A percentile compares a stretch with the other conserved stretches of the same genome.
Evolutionary conservation across 2,888 invertebrate species (phyloP).

Genomic region (Mesopsocus fuscifrons): DNA sequence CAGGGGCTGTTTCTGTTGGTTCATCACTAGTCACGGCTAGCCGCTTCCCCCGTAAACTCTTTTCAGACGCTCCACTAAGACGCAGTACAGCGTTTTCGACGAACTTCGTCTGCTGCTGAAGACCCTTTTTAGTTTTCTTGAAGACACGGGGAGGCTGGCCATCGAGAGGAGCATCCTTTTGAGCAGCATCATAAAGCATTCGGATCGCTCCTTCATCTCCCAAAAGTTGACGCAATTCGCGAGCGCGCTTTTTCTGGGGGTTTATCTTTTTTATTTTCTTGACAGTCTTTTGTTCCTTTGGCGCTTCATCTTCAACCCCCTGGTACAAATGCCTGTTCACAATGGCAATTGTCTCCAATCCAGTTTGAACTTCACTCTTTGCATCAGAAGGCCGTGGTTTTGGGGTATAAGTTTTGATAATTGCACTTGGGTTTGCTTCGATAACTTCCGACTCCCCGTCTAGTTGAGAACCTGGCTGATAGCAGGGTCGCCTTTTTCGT

Average conservation of each 20-base stretch:
- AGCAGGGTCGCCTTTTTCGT: not conserved
- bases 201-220: slow-evolving; percentile 78
- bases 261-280: not conserved
- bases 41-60: slow-evolving; percentile 32
- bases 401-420: slow-evolving; percentile 1
- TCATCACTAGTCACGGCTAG: slow-evolving; percentile 28
- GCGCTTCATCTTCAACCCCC: not conserved
- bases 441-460: not conserved
- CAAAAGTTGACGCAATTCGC: slow-evolving; percentile 56
- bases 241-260: not conserved
- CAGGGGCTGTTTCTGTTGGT: slow-evolving; percentile 16
- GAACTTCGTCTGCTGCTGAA: slow-evolving; percentile 36
- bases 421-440: not conserved
- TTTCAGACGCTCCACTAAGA: slow-evolving; percentile 30
- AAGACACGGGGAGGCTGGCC: slow-evolving; percentile 14
- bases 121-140: slow-evolving; percentile 22
- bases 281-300: slow-evolving; percentile 4
- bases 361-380: not conserved
- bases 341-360: not conserved
- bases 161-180: slow-evolving; percentile 21
- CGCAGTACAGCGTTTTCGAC: slow-evolving; percentile 37
- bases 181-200: slow-evolving; percentile 61
- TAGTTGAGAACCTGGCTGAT: not conserved
- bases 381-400: not conserved
- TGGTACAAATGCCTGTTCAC: not conserved